Evolutionary conservation across 2,888 invertebrate species (phyloP).

Genomic region (Pharmacophagus antenor): DNA sequence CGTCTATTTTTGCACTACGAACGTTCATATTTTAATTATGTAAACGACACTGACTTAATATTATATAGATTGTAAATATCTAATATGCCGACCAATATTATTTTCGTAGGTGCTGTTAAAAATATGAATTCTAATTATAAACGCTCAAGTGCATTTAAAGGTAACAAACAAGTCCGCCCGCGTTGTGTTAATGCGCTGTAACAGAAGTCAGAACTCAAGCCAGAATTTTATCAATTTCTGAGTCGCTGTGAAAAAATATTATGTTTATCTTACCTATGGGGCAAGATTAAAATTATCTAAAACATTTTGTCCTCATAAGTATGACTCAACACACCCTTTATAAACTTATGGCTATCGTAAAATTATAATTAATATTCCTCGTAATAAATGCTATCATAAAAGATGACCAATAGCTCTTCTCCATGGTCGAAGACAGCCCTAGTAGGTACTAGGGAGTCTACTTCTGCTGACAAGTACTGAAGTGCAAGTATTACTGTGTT

Average conservation of each 20-base stretch:
- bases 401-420: neutral
- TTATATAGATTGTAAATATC: neutral
- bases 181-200: neutral
- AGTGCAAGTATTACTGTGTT: neutral
- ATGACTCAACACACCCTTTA: no score
- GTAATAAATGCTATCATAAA: neutral
- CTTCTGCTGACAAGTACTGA: no score
- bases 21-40: neutral
- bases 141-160: slow-evolving; percentile 23
- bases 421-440: no score
- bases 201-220: slow-evolving; percentile 4
- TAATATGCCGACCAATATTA: neutral
- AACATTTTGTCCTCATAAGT: neutral
- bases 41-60: neutral
- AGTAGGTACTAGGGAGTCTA: no score
- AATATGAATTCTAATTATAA: slow-evolving; percentile 18
- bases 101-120: slow-evolving; percentile 20
- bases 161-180: slow-evolving; percentile 17
- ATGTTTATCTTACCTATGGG: neutral
- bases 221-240: slow-evolving; percentile 17
- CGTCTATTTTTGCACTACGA: neutral
- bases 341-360: no score
- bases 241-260: slow-evolving; percentile 6
- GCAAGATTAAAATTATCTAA: neutral
- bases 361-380: neutral